These are phyloP conservation scores for Lepidocyrtoides sp. DNA, from an alignment of 2,888 invertebrate genomes.

Conservation along the genomic window DNA sequence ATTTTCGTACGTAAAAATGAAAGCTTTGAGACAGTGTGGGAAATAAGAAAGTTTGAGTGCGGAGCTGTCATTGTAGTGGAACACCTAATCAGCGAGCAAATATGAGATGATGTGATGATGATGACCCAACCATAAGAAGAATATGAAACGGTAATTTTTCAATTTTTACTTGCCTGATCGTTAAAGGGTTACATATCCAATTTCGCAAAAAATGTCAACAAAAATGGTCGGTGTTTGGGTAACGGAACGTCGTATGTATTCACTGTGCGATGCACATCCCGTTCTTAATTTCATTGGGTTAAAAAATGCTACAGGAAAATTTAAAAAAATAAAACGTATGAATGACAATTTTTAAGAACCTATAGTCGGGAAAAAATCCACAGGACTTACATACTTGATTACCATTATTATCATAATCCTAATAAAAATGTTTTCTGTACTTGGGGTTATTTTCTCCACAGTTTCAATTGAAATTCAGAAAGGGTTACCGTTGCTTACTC, in stretches of 20 bases:
- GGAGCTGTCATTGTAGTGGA: no score
- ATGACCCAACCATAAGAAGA: background rate
- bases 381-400: background rate
- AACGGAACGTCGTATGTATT: conserved; percentile 30
- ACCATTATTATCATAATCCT: background rate
- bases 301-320: background rate
- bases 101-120: background rate
- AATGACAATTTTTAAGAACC: background rate
- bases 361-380: background rate
- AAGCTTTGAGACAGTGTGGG: conserved; percentile 25
- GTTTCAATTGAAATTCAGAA: conserved; percentile 7
- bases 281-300: conserved; percentile 17
- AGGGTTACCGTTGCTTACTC: background rate
- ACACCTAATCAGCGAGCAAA: background rate
- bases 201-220: conserved; percentile 74
- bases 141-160: background rate
- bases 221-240: background rate
- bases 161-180: background rate
- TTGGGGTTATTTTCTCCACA: background rate
- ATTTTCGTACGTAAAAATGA: no score
- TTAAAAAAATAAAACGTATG: conserved; percentile 48
- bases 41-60: background rate
- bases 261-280: conserved; percentile 62
- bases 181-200: conserved; percentile 44
- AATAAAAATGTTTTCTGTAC: background rate